These are phyloP conservation scores for Melieria crassipennis DNA, from an alignment of 2,888 invertebrate species.

Conservation along the genomic window DNA sequence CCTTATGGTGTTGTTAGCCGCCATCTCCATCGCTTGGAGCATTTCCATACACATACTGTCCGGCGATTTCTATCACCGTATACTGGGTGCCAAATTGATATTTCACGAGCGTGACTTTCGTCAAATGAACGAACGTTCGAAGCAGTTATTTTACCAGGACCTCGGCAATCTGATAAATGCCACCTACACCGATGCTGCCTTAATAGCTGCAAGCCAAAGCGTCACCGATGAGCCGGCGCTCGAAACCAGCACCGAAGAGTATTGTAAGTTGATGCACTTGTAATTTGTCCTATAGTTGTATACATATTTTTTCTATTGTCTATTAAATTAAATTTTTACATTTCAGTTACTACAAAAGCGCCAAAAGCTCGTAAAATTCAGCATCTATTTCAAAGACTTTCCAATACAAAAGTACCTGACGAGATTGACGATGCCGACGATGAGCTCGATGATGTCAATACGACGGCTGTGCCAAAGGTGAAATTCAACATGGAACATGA, in stretches of 20 bases:
- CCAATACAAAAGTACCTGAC: slow-evolving; percentile 38
- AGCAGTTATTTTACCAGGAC: slow-evolving; percentile 49
- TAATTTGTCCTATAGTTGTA: no score
- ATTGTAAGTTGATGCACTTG: no score
- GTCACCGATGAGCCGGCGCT: neutral
- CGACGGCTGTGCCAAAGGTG: slow-evolving; percentile 43
- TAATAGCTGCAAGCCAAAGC: slow-evolving; percentile 23
- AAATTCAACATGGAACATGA: slow-evolving; percentile 50
- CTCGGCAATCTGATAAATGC: slow-evolving; percentile 46
- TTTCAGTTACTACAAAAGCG: slow-evolving; percentile 46
- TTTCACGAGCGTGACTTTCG: slow-evolving; percentile 52
- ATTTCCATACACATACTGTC: slow-evolving; percentile 56
- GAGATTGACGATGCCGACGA: slow-evolving; percentile 30
- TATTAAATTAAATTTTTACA: neutral
- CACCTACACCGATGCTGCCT: slow-evolving; percentile 39
- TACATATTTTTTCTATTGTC: no score
- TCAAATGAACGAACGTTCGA: slow-evolving; percentile 51
- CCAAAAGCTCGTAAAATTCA: slow-evolving; percentile 50
- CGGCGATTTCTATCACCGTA: slow-evolving; percentile 55
- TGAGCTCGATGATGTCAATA: slow-evolving; percentile 21
- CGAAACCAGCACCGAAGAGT: no score
- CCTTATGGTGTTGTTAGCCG: slow-evolving; percentile 58
- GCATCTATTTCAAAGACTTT: slow-evolving; percentile 51
- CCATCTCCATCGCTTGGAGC: slow-evolving; percentile 58
- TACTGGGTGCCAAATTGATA: slow-evolving; percentile 58